Evolutionary conservation across 1,140 invertebrate species (phyloP).

Genomic region (Apis dorsata): DNA sequence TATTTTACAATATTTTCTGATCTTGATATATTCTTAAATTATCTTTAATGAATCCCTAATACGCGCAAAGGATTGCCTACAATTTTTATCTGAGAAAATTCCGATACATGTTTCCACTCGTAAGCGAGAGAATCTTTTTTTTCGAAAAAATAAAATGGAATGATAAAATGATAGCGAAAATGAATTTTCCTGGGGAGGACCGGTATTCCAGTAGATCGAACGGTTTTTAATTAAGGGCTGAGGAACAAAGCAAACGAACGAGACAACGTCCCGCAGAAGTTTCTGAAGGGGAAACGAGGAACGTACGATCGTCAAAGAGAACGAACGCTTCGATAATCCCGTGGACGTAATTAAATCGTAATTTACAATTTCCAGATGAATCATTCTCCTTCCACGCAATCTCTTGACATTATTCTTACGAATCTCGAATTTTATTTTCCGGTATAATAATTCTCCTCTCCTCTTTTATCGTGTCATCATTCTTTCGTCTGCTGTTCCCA

Average conservation of each 20-base stretch:
- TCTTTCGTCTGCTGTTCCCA: neutral
- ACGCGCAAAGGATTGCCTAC: neutral
- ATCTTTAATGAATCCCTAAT: fast-evolving
- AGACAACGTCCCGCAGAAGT: neutral
- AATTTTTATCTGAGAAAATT: neutral
- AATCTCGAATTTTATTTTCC: neutral
- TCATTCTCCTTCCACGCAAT: neutral
- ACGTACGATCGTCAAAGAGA: neutral
- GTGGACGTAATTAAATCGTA: constrained; percentile 8
- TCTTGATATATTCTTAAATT: no score
- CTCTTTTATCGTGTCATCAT: neutral
- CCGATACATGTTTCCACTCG: neutral
- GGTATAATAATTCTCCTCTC: neutral
- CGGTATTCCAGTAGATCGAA: neutral
- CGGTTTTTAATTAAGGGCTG: constrained; percentile 27
- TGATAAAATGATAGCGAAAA: neutral
- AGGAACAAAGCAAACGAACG: constrained; percentile 16
- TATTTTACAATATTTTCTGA: no score
- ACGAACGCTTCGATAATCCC: neutral
- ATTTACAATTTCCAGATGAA: neutral
- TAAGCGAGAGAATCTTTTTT: neutral
- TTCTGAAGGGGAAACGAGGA: neutral
- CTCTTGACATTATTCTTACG: neutral
- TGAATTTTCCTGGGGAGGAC: neutral
- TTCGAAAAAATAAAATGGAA: neutral